Conservation (phyloP, 2,797 vertebrate species). For the Sebastes umbrosus region DNA sequence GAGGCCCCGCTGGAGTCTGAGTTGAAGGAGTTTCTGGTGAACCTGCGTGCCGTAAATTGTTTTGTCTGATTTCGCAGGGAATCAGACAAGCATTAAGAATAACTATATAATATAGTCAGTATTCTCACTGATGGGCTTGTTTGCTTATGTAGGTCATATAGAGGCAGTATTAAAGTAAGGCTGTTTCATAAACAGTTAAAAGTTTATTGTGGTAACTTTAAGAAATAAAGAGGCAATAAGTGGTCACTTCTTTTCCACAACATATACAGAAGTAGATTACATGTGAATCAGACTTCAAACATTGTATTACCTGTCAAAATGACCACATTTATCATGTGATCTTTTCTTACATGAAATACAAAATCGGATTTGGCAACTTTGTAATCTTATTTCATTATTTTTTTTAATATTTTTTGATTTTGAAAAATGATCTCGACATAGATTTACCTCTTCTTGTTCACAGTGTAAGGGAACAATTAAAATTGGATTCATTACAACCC, state of each 20-base stretch:
- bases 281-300: neutral
- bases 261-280: neutral
- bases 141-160: neutral
- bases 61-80: neutral
- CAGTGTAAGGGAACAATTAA: neutral
- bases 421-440: neutral
- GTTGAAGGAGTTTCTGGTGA: too few relatives aligned
- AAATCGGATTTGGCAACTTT: neutral
- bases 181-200: too few relatives aligned
- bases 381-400: neutral
- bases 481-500: neutral
- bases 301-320: neutral
- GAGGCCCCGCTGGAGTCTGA: too few relatives aligned
- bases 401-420: neutral
- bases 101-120: neutral
- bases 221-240: neutral
- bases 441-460: neutral
- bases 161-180: neutral
- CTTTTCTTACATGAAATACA: too few relatives aligned
- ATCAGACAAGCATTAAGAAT: neutral
- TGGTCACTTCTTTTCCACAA: neutral
- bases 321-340: neutral
- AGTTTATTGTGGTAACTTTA: neutral
- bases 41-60: neutral
- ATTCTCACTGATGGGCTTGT: neutral